Evolutionary conservation across 2,888 invertebrate species (phyloP).

Genomic region (Thalpophila matura): DNA sequence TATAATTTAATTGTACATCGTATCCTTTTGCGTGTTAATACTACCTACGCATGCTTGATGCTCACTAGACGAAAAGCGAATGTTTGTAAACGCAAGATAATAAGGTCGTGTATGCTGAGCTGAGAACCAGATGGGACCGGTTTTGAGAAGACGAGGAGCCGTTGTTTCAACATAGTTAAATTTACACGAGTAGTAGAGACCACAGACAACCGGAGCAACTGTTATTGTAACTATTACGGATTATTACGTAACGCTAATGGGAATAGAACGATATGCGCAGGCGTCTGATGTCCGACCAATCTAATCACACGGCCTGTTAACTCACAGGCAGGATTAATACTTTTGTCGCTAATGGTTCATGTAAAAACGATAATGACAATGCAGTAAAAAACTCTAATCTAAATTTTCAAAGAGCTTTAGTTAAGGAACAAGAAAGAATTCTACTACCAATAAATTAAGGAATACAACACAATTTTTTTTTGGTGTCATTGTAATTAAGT

Average conservation of each 20-base stretch:
- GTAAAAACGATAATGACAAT: conserved; percentile 24
- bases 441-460: conserved; percentile 1
- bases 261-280: conserved; percentile 35
- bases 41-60: conserved; percentile 41
- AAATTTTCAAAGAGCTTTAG: conserved; percentile 34
- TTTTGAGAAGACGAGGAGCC: conserved; percentile 67
- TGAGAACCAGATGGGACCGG: conserved; percentile 72
- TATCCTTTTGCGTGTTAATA: conserved; percentile 56
- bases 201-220: conserved; percentile 50
- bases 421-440: conserved; percentile 38
- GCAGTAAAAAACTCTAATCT: conserved; percentile 6
- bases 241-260: conserved; percentile 51
- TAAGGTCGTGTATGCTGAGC: conserved; percentile 74
- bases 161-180: conserved; percentile 66
- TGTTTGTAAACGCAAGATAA: conserved; percentile 73
- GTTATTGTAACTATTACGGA: conserved; percentile 49
- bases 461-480: conserved; percentile 25
- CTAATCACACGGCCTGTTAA: conserved; percentile 33
- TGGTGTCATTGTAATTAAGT: background rate
- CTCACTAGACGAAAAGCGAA: conserved; percentile 57
- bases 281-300: conserved; percentile 19
- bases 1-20: conserved; percentile 36
- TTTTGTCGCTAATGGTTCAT: background rate
- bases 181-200: conserved; percentile 43
- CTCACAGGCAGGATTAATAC: conserved; percentile 4